Base-by-base conservation (phyloP, 2,797 vertebrate species). In the Aratinga solstitialis region DNA sequence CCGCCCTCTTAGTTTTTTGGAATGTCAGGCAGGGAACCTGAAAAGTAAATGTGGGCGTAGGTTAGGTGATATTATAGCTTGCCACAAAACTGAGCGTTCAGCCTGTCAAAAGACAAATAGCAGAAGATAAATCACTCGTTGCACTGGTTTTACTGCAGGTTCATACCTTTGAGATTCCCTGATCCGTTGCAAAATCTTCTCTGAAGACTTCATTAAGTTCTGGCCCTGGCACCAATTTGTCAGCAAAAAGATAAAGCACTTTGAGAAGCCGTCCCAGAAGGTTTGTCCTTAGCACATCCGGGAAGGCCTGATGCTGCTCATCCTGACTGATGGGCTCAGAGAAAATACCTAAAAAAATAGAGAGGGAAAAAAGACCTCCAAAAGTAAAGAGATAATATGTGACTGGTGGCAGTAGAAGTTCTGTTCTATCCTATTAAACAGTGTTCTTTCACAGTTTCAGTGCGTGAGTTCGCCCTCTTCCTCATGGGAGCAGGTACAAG, bases 351-450 rank as follows among this genome's bases (percentile, higher is more conserved):
- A 69, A 34, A 26, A 18, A 24, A 19, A 38, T 7, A 59, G 18
- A 32, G 4, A 15, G 20, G 14, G 27, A 16, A 22, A 59, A 11
- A 7, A 50, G 29, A 16, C 0, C 13, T 14, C 38, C 15, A 45
- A 51, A 42, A 82, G 10, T n/a, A 50, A 50, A 94, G 78, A 86
- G 83, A 79, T 77, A 84, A 83, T 67, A 61, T 3, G 6, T 86
- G 62, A 74, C 43, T 94, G 76, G 77, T 95, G 83, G n/a, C 65
- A 51, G 50, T 34, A 78, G 78, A 53, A 89, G 20, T 95, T 84
- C 56, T 95, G 93, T 93, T 91, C 74, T 78, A 20, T 89, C 67
- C 82, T 79, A 5, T 91, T 90, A 93, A 96, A 95, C 89, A 62
- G 11, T 1, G 4, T 22, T 34, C 11, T 62, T 21, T 73, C 40